phyloP scores from a whole-genome alignment of 53 echinoderm and acorn worm species.

The Paelopatides confundens region DNA sequence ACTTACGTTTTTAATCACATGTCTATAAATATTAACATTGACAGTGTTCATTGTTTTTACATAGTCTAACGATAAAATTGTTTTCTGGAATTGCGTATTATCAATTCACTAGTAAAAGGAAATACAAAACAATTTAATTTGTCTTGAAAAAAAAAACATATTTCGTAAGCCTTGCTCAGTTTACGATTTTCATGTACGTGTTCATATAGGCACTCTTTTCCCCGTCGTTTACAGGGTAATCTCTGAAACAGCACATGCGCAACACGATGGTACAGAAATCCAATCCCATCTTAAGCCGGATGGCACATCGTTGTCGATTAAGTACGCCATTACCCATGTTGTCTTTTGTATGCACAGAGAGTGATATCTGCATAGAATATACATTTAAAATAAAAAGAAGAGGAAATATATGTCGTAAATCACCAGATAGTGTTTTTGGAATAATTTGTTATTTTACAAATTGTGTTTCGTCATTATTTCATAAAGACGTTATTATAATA shows the following conservation, averaged over 20 bases:
- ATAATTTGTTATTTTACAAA: no score
- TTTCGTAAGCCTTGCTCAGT: background rate
- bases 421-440: no score
- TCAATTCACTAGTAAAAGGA: background rate
- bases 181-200: background rate
- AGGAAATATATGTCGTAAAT: no score
- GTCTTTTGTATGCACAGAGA: constrained; percentile 26
- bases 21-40: no score
- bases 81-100: no score
- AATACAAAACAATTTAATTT: background rate
- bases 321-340: constrained; percentile 22
- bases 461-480: no score
- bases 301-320: background rate
- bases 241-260: constrained; percentile 22
- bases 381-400: background rate
- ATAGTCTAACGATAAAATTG: no score
- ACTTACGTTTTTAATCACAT: no score
- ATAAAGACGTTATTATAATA: no score
- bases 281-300: constrained; percentile 7
- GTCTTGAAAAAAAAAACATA: background rate
- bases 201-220: background rate
- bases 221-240: background rate
- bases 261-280: constrained; percentile 18
- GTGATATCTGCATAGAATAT: background rate
- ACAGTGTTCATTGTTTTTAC: no score